Evolutionary conservation across 1,140 invertebrate genomes (phyloP), one percentile per base, ranked within the genome.

Genomic region (Lasioglossum baleicum): DNA sequence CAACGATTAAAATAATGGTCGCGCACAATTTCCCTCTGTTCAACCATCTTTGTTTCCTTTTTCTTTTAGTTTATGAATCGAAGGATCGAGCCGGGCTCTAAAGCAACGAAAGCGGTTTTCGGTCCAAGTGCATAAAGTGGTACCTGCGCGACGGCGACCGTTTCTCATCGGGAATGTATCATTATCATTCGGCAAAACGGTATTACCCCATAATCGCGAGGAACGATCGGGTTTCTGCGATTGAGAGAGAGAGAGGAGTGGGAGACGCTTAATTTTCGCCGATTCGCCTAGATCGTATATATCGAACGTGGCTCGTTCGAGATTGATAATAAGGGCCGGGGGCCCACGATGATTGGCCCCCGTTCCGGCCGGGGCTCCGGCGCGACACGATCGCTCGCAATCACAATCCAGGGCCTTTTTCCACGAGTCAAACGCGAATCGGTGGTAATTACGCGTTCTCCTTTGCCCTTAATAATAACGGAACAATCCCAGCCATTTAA

Each of bases 401-500:
- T 81, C 69, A 26, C 17, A 40, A 53, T 31, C 51, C 70, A 35
- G 2, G 35, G 35, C 35, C 74, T 58, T 75, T 76, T 81, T 81
- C 83, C 82, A 75, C 83, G 79, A 78, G 51, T 85, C 70, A 61
- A 68, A 74, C 64, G 80, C 83, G 83, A 11, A 84, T 88, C 81
- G 83, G 61, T 35, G 58, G 78, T 73, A 83, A 86, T 84, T 76
- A 80, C 81, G 56, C 63, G 69, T 42, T 61, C 74, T 73, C 83
- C 66, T 82, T 75, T 63, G 67, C 81, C 71, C 75, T 44, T 71
- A 75, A 82, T 87, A 88, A 89, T 83, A 72, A 87, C 80, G 53
- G 68, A 85, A 88, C 81, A 86, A 89, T 90, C 86, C 81, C 56
- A 75, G 82, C 81, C 90, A 90, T 90, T 90, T 91, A 90, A 91